Evolutionary conservation across 64 coral and sea anemone species (phyloP), one percentile per base, ranked within the genome.

Genomic region (Anthopleura sola): DNA sequence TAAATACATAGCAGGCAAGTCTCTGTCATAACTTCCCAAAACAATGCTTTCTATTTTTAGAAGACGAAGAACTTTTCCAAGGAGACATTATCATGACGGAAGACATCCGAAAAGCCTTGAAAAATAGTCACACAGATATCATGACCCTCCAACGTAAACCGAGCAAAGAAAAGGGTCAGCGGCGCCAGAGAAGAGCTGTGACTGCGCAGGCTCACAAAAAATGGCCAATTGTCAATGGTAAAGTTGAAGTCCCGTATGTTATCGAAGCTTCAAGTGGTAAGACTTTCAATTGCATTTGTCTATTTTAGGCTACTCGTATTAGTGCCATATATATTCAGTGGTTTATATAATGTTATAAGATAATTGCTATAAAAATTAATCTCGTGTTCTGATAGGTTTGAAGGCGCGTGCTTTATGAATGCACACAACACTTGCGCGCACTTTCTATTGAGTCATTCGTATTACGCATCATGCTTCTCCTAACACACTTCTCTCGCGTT

Each of bases 51-150:
- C 23, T 71, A 71, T 71, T 71, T 68, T 71, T 5, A 71, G 78
- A 81, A 48, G 37, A 17, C 21, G 39, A n/a, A 81, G 17, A 44
- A 13, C 78, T 81, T 53, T 81, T 81, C 39, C 78, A 81, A 81
- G 78, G 78, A n/a, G 78, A 81, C 78, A 81, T 81, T 48, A 11
- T 81, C 2, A 81, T 81, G 78, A 81, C 78, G 8, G 11, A 46
- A 1, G 39, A 46, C 38, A 81, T 81, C 15, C 21, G 19, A 46
- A 53, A 4, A 12, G 78, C 78, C 49, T 36, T 81, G 78, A 48
- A 81, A 46, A 46, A 81, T 3, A 81, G 78, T 20, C 21, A 48
- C 21, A 81, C 38, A n/a, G 78, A 81, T 36, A 12, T 36, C 36
- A 81, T 81, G 39, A 53, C 49, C 16, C 78, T 81, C 16, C 40